Base-by-base conservation (phyloP, 2,797 vertebrate genomes). In the Pachyuromys duprasi region DNA sequence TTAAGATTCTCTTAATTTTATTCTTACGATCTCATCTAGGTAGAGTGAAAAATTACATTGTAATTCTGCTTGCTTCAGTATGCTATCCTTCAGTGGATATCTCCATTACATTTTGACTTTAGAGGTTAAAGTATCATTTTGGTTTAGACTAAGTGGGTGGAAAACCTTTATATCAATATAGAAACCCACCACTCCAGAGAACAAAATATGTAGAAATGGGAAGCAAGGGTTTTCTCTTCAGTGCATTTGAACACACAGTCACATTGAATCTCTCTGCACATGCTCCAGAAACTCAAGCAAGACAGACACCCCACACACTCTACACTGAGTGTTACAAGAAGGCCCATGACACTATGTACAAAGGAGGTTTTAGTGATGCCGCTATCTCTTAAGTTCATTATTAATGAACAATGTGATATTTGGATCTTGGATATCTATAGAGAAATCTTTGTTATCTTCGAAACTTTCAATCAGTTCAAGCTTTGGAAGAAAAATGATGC, bases 1-100 rank as follows among this genome's bases (percentile, higher is more conserved):
- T 95, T 93, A 76, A 62, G 89, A 7, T 70, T 95, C 90, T 93
- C 55, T 93, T 91, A 87, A 90, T 96, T 94, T 88, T 67, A 89
- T 80, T 93, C n/a, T 91, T 95, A 89, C 57, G 26, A 86, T 90
- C 74, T 84, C 84, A 78, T 72, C 75, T 67, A 42, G 80, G 31
- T 93, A 24, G 26, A 79, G 31, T 92, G n/a, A 96, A 91, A 96
- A 96, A 62, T 79, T 90, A 28, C 9, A 88, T 17, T 69, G 81
- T 79, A 90, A 96, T 83, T 92, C 60, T 94, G 8, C 57, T 81
- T 94, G 49, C n/a, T 28, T 94, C 28, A 87, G 8, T 3, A 31
- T 39, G 75, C 57, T 82, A 6, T 89, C 65, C 83, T 95, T 93
- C 72, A 76, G 69, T 74, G 17, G 3, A 93, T 81, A 5, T 79